phyloP scores from a whole-genome alignment of 2,797 vertebrate species.

The Ambastaia sidthimunki region DNA sequence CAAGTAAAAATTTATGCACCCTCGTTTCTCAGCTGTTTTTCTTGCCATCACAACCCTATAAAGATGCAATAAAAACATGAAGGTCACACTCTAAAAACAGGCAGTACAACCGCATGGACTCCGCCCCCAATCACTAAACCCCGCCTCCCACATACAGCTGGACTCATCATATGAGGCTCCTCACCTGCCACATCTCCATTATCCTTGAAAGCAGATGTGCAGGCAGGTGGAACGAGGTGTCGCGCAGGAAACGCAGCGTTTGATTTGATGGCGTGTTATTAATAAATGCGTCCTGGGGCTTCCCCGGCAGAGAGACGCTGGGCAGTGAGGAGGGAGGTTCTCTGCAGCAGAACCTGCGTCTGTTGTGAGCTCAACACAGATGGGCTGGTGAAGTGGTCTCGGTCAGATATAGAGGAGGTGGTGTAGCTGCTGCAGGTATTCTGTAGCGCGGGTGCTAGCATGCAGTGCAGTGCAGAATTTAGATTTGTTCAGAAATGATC shows the following conservation, averaged over 20 bases:
- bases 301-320: constrained; percentile 27
- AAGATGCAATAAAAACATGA: constrained; percentile 52
- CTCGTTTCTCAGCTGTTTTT: not conserved
- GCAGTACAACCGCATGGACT: constrained; percentile 6
- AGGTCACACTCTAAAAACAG: constrained; percentile 59
- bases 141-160: not conserved
- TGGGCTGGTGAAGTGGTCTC: not conserved
- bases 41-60: not conserved
- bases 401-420: constrained; percentile 18
- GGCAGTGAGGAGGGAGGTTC: constrained; percentile 19
- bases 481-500: constrained; percentile 9
- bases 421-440: constrained; percentile 4
- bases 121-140: not conserved
- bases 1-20: too few species aligned
- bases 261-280: constrained; percentile 50
- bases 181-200: constrained; percentile 47
- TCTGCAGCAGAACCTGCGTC: constrained; percentile 45
- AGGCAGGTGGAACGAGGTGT: constrained; percentile 12
- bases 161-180: constrained; percentile 38
- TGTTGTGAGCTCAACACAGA: constrained; percentile 40
- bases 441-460: not conserved
- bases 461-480: not conserved
- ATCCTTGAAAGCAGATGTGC: constrained; percentile 32
- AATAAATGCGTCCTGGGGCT: constrained; percentile 54
- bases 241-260: constrained; percentile 6